Base-by-base conservation (phyloP, 2,888 invertebrate genomes). In the Calameuta filiformis region DNA sequence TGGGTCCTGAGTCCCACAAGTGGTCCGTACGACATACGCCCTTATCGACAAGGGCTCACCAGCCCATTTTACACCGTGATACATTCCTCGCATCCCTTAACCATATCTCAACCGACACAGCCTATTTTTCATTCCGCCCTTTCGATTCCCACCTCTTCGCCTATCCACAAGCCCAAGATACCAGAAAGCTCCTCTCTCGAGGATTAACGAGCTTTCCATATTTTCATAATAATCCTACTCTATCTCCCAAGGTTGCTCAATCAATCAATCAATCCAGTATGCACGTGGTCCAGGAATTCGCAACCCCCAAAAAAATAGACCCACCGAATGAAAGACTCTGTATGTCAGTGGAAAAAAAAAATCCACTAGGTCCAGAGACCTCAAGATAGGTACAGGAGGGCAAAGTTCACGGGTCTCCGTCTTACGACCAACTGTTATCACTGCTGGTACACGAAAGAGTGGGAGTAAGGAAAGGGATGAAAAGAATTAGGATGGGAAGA, bases 81-180 rank as follows among this genome's bases (percentile, higher is more conserved):
- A 77, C 77, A 77, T 77, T 75, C 75, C 78, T 37, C 35, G 73
- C 69, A 75, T 37, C 76, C 76, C 78, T 56, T 35, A 56, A 75
- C 78, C 69, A 78, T 78, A 78, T 78, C 68, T 78, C 78, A 78
- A 78, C 78, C 30, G 56, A 35, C 30, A 35, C 40, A 35, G 9
- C 76, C 78, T 76, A 78, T 78, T 78, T 78, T 76, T 78, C 75
- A 78, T 73, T 76, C 76, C 11, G 68, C 75, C 76, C 75, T 76
- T 76, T 75, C 78, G 76, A 78, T 76, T 76, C 78, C 75, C 76
- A 68, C 73, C 71, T 73, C 76, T 35, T 2, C 56, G 56, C 23
- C 23, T 9, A 56, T 56, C 56, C 56, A 2, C 15, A 23, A 56
- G 56, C 56, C 23, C 23, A 23, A 56, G 56, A 56, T 56, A 56